phyloP scores from a whole-genome alignment of 2,888 invertebrate genomes.

The Odontothrips loti region DNA sequence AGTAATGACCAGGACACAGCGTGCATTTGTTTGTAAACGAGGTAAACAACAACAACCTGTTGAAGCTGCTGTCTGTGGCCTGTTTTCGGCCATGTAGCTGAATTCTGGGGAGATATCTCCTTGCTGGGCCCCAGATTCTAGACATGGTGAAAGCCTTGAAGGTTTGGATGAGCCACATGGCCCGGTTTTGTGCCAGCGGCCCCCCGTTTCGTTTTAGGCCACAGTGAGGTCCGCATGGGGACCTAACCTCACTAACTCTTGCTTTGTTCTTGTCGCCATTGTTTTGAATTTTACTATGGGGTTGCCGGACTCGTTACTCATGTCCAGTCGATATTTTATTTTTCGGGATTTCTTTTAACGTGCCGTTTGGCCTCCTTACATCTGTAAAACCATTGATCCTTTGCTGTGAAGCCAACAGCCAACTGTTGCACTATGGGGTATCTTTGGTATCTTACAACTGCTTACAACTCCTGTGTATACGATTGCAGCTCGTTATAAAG shows the following conservation, averaged over 20 bases:
- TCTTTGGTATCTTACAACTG: no score
- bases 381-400: no score
- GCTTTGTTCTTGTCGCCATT: background rate
- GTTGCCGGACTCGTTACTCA: no score
- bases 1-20: background rate
- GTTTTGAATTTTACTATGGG: no score
- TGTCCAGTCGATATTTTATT: background rate
- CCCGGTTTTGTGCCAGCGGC: background rate
- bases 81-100: background rate
- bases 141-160: background rate
- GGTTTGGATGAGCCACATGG: background rate
- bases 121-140: background rate
- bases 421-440: no score
- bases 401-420: no score
- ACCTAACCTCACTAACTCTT: background rate
- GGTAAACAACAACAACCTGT: constrained; percentile 24
- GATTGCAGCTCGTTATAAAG: background rate
- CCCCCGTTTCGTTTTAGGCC: no score
- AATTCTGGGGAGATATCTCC: background rate
- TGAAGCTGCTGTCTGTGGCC: background rate
- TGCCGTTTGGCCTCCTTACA: no score
- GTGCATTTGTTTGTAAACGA: constrained; percentile 7
- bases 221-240: background rate
- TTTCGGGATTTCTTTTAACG: background rate
- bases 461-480: no score